Evolutionary conservation across 2,888 invertebrate species (phyloP), one percentile per base, ranked within the genome.

Genomic region (Lepidonotus clava): DNA sequence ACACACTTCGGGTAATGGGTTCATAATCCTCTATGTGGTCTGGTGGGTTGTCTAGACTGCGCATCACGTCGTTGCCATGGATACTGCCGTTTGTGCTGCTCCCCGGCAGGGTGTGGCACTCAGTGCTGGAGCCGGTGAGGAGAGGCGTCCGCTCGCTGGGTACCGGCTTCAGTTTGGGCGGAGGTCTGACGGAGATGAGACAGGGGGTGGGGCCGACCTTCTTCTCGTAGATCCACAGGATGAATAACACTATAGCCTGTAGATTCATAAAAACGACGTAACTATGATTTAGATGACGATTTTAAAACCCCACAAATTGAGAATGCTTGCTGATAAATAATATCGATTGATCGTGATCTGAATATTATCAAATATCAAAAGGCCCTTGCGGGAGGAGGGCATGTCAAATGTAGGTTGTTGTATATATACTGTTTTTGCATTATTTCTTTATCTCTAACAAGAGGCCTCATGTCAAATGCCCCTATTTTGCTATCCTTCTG

Each of bases 141-240:
- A 38, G 18, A 1, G 71, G 71, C 18, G 36, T 18, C 36, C 21
- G 18, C 71, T 71, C 38, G 71, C 18, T 11, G 1, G 61, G 1
- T 2, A 2, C 2, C 8, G n/a, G 2, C 28, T n/a, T 28, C 61
- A 61, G 28, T 32, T n/a, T 4, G 4, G 28, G 28, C 1, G 61
- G 28, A 28, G 24, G 21, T 24, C 28, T 18, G 1, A 71, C 38
- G 14, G 14, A 21, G 71, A 80, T 46, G 46, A 80, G 80, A 24
- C 80, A 80, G 8, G 80, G 80, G 2, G 80, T 80, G 1, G 80
- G 80, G 11, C 28, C n/a, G 14, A 51, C 80, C 18, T 80, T 80
- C 28, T 28, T 80, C 80, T 80, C 80, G 28, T 80, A 80, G 6
- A 80, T 21, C 80, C 80, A 80, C 5, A 80, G 80, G 28, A 80